These are phyloP conservation scores for Xenopus borealis DNA, from an alignment of 2,113 vertebrate species.

Conservation along the genomic window DNA sequence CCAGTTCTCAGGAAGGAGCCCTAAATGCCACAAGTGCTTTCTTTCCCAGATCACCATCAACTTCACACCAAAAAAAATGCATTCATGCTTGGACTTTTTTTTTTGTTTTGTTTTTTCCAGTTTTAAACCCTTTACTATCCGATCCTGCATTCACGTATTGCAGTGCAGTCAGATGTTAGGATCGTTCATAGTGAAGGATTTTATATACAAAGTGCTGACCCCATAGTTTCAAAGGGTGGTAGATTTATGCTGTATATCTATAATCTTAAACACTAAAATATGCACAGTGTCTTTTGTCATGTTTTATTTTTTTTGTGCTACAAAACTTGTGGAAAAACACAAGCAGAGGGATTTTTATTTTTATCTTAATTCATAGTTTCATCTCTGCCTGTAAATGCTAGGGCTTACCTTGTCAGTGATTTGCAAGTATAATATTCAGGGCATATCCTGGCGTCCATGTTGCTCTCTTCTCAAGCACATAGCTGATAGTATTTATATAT, in stretches of 20 bases:
- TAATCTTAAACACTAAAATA: neutral
- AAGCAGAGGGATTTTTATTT: too few species aligned
- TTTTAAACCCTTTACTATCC: conserved; percentile 45
- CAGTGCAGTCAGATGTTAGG: conserved; percentile 51
- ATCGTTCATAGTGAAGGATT: conserved; percentile 45
- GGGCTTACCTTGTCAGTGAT: too few species aligned
- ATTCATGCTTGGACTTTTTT: conserved; percentile 56
- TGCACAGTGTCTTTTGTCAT: neutral
- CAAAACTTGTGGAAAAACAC: too few species aligned
- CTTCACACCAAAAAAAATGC: conserved; percentile 65
- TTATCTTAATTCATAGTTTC: too few species aligned
- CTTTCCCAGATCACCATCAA: conserved; percentile 59
- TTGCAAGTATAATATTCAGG: too few species aligned
- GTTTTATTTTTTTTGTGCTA: too few species aligned
- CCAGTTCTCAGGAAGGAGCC: conserved; percentile 59
- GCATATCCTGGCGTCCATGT: too few species aligned
- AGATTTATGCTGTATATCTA: conserved; percentile 10
- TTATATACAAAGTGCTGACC: conserved; percentile 48
- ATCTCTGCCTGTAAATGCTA: too few species aligned
- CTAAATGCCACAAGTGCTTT: conserved; percentile 53
- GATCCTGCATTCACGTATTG: conserved; percentile 40
- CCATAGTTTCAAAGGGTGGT: conserved; percentile 12
- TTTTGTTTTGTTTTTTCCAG: neutral
- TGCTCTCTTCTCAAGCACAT: too few species aligned
- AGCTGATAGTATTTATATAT: too few species aligned